Conservation (phyloP, 2,113 vertebrate species). For the Melanotaenia duboulayi region DNA sequence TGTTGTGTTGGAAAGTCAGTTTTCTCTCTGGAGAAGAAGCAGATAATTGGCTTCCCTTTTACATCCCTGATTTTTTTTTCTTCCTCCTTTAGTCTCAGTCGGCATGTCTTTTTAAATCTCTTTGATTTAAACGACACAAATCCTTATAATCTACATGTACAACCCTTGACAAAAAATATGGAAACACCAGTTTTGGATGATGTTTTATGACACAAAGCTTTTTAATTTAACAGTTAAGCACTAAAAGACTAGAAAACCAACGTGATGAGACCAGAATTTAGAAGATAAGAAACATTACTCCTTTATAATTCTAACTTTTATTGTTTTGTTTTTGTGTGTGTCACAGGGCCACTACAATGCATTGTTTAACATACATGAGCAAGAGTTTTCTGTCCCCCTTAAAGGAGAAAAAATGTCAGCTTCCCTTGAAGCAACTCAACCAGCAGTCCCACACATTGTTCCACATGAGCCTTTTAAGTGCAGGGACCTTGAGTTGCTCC, state of each 20-base stretch:
- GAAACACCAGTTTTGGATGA: neutral
- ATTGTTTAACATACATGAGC: neutral
- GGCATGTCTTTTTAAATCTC: neutral
- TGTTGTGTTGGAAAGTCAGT: neutral
- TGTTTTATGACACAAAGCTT: neutral
- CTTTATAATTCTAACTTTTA: neutral
- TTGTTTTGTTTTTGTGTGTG: neutral
- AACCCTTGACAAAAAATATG: too few species aligned
- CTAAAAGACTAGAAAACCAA: too few species aligned
- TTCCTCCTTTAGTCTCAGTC: neutral
- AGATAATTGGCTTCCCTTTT: neutral
- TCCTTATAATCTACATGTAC: neutral
- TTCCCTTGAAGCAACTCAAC: neutral
- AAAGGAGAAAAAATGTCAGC: neutral
- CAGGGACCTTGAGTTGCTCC: slow-evolving; percentile 19
- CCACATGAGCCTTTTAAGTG: slow-evolving; percentile 18
- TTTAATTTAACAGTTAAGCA: neutral
- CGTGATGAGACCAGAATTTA: too few species aligned
- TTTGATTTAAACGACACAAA: neutral
- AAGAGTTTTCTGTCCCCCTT: neutral
- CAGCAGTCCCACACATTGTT: neutral
- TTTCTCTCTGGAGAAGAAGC: neutral
- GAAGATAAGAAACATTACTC: too few species aligned
- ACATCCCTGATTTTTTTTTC: neutral
- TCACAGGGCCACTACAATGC: neutral